A percentile compares a stretch with the other conserved stretches of the same genome.
phyloP scores from a whole-genome alignment of 2,888 invertebrate genomes.

The Carabus problematicus region DNA sequence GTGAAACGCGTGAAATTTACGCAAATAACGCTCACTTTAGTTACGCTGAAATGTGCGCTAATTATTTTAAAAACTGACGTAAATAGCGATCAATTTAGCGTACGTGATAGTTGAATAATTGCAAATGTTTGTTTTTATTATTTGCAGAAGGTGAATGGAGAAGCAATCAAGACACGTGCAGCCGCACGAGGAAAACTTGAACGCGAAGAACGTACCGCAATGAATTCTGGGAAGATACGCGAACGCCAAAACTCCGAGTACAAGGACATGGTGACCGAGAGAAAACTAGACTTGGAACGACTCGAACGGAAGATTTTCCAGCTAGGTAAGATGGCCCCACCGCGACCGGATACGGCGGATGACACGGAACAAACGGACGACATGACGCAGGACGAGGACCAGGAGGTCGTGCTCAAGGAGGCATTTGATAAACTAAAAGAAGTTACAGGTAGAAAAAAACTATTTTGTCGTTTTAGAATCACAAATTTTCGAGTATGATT shows the following conservation, averaged over 20 bases:
- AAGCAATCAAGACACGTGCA: constrained; percentile 75
- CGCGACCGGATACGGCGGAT: constrained; percentile 34
- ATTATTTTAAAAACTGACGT: too few species aligned
- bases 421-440: constrained; percentile 78
- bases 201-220: constrained; percentile 73
- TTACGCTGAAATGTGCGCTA: background rate
- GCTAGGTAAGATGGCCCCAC: constrained; percentile 57
- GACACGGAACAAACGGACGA: constrained; percentile 17
- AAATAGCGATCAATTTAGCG: background rate
- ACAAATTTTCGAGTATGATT: constrained; percentile 1
- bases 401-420: constrained; percentile 64
- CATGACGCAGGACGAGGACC: constrained; percentile 53
- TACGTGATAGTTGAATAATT: background rate
- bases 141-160: constrained; percentile 71
- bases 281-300: constrained; percentile 73
- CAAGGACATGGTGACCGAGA: constrained; percentile 73
- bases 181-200: constrained; percentile 72
- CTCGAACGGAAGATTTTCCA: constrained; percentile 80
- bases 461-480: background rate
- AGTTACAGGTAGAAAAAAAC: constrained; percentile 72
- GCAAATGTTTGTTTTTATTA: constrained; percentile 4
- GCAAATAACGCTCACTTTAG: background rate
- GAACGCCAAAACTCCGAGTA: constrained; percentile 70
- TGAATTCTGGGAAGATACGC: constrained; percentile 71
- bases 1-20: too few species aligned